Evolutionary conservation across 2,113 vertebrate species (phyloP).

Genomic region (Chitala chitala): DNA sequence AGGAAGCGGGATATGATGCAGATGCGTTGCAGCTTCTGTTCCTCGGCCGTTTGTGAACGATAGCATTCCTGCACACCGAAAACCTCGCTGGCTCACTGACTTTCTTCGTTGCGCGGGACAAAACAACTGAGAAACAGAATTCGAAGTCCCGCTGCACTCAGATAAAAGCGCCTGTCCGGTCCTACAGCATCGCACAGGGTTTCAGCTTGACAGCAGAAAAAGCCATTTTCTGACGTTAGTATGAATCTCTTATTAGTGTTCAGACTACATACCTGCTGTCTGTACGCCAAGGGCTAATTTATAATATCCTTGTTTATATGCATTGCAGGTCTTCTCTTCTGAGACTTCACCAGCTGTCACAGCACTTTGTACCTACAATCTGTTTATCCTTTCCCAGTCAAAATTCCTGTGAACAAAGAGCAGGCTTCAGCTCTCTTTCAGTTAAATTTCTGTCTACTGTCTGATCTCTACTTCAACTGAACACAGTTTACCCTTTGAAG

Average conservation of each 20-base stretch:
- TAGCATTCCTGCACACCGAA: background rate
- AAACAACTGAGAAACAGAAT: too few species aligned
- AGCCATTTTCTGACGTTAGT: too few species aligned
- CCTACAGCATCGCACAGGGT: too few species aligned
- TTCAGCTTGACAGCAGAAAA: too few species aligned
- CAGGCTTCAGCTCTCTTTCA: background rate
- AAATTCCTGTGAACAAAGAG: background rate
- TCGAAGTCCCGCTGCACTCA: too few species aligned
- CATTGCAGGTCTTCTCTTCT: background rate
- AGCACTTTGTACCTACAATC: background rate
- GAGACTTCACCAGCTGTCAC: background rate
- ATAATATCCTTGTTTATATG: background rate
- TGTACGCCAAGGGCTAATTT: background rate
- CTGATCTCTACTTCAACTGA: background rate
- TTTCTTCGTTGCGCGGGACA: too few species aligned
- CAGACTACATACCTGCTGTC: background rate
- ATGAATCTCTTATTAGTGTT: too few species aligned
- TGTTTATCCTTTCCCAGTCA: background rate
- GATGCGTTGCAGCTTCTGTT: background rate
- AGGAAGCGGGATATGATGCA: background rate
- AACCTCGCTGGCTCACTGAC: background rate
- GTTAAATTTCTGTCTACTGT: background rate
- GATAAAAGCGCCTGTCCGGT: too few species aligned
- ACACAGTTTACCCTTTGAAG: constrained; percentile 12
- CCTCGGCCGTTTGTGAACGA: background rate